A percentile compares a stretch with the other conserved stretches of the same genome.
These are phyloP conservation scores for Zoanthus gigantus DNA, from an alignment of 92 coral and sea anemone genomes.

Conservation along the genomic window DNA sequence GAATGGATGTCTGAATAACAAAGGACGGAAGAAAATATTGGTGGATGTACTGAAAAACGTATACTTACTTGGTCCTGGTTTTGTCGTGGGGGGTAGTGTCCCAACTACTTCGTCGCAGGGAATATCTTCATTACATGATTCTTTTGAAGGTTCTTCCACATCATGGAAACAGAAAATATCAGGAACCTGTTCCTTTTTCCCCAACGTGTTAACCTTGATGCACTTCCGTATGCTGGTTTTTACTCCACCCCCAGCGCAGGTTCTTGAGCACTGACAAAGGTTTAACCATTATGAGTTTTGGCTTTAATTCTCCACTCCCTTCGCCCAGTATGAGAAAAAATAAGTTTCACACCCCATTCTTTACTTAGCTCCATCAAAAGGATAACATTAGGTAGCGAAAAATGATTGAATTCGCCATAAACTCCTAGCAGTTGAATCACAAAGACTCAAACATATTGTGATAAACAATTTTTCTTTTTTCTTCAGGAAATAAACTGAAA, in stretches of 20 bases:
- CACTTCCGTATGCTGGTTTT: slow-evolving; percentile 21
- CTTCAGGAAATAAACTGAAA: too few relatives aligned
- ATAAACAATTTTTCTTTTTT: too few relatives aligned
- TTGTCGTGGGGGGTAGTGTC: slow-evolving; percentile 20
- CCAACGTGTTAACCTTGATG: background rate
- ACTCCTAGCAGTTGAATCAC: too few relatives aligned
- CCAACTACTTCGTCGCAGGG: slow-evolving; percentile 19
- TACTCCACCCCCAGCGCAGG: slow-evolving; percentile 21
- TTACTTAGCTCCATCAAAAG: too few relatives aligned
- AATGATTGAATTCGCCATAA: too few relatives aligned
- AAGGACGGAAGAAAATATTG: too few relatives aligned
- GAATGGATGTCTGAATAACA: too few relatives aligned
- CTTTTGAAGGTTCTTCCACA: slow-evolving; percentile 20
- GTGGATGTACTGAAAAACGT: background rate
- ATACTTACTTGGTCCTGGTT: slow-evolving; percentile 32
- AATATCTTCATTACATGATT: slow-evolving; percentile 30
- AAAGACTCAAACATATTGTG: too few relatives aligned
- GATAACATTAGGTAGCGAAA: too few relatives aligned
- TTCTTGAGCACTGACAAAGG: slow-evolving; percentile 9
- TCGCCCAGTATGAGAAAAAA: too few relatives aligned
- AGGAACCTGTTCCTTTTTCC: background rate
- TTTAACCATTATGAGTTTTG: background rate
- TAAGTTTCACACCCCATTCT: too few relatives aligned
- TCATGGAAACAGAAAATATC: background rate
- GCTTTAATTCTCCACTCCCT: too few relatives aligned